These are phyloP conservation scores for Dissostichus mawsoni DNA, from an alignment of 2,113 vertebrate species.

Conservation along the genomic window DNA sequence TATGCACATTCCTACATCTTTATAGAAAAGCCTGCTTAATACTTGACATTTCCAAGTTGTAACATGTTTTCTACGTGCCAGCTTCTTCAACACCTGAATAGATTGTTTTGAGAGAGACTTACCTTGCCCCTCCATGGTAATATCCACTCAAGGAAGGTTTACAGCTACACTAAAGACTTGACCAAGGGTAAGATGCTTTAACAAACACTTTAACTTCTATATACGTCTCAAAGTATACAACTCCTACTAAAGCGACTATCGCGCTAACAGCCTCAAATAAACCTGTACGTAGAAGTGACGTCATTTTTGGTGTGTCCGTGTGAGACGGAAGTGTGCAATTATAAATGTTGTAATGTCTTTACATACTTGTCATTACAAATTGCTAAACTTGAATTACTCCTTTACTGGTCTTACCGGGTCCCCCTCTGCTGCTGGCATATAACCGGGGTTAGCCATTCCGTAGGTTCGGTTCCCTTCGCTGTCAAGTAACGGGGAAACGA, in stretches of 20 bases:
- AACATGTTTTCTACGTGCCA: neutral
- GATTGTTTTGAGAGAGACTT: slow-evolving; percentile 15
- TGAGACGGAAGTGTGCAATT: neutral
- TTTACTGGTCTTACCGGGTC: slow-evolving; percentile 31
- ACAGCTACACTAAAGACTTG: neutral
- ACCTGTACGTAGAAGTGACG: slow-evolving; percentile 31
- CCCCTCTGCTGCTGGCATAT: slow-evolving; percentile 14
- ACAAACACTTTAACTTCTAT: neutral
- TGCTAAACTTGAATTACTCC: fast-evolving
- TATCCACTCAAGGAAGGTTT: slow-evolving; percentile 2
- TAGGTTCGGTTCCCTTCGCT: slow-evolving; percentile 47
- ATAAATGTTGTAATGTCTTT: neutral
- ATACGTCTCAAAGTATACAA: too few relatives aligned
- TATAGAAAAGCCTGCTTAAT: neutral
- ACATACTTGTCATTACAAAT: neutral
- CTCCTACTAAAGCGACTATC: too few relatives aligned
- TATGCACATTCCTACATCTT: neutral
- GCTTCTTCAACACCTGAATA: neutral
- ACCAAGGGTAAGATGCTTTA: fast-evolving
- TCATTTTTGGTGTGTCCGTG: neutral
- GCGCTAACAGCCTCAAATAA: neutral
- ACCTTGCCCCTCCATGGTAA: slow-evolving; percentile 32
- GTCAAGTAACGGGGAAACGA: slow-evolving; percentile 43
- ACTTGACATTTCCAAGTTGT: neutral
- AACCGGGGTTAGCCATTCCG: slow-evolving; percentile 67